Evolutionary conservation across 2,797 vertebrate species (phyloP), one percentile per base, ranked within the genome.

Genomic region (Poeciliopsis paucimaculata): DNA sequence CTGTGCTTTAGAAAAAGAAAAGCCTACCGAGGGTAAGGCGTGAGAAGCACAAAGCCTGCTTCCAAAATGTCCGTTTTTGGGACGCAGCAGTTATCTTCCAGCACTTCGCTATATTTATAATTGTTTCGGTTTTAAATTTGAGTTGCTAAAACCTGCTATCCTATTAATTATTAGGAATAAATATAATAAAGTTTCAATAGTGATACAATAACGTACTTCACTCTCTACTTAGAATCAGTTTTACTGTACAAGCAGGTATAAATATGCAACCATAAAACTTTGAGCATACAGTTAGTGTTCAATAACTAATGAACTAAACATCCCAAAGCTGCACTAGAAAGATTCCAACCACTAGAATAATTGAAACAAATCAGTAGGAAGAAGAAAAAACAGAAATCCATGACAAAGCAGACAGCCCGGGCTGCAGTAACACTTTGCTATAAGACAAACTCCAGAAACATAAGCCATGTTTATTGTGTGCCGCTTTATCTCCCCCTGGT

Each of bases 201-300:
- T 76, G 73, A 71, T 89, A 91, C 86, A 93, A 93, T 90, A 88
- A 90, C 84, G 46, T 71, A 84, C 76, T 77, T 75, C 83, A 86
- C 73, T 89, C 79, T 95, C 96, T 95, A 95, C 91, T 94, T 84
- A 91, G 88, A 90, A 93, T 83, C 74, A 90, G 83, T 85, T 89
- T 89, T 85, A 93, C 93, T 95, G 93, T 94, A 95, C 94, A 95
- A 91, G 93, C 94, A 93, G 91, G 90, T 96, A 96, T 95, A 96
- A 96, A 96, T 96, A 96, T 91, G 87, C 89, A 92, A 88, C 90
- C 89, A 92, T 87, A 93, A 93, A 94, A 87, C 84, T 92, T 93
- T 88, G 73, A 91, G 90, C 91, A 89, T 90, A 93, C 79, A 86
- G 55, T 91, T 95, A 93, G 88, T 94, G 88, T 94, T 91, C 85